Conservation (phyloP, 1,140 invertebrate genomes). For the Solen grandis region DNA sequence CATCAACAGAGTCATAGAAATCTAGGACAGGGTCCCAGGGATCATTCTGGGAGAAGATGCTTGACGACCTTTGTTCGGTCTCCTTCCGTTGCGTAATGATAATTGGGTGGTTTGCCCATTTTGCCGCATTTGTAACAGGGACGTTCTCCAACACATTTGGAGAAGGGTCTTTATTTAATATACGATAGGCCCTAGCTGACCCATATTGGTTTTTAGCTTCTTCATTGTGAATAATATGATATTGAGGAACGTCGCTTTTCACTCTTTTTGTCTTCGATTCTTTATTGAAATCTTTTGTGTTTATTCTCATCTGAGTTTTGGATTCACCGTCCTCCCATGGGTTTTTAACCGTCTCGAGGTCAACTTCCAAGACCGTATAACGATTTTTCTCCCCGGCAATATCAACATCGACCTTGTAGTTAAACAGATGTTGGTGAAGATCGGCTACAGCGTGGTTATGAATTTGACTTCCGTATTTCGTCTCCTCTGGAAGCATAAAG, state of each 20-base stretch:
- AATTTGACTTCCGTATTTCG: constrained; percentile 62
- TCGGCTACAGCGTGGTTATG: constrained; percentile 66
- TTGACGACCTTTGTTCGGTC: constrained; percentile 69
- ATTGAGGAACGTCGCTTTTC: constrained; percentile 35
- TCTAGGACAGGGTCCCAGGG: constrained; percentile 72
- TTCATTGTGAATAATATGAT: constrained; percentile 66
- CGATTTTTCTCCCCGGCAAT: constrained; percentile 66
- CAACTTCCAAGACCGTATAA: constrained; percentile 66
- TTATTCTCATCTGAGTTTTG: constrained; percentile 64
- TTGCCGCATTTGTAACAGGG: constrained; percentile 56
- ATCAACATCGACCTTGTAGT: constrained; percentile 76
- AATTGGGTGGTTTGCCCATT: constrained; percentile 73
- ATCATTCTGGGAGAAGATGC: constrained; percentile 74
- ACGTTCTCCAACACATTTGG: constrained; percentile 64
- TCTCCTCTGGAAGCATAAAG: constrained; percentile 55
- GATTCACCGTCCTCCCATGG: constrained; percentile 57
- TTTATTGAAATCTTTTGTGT: constrained; percentile 43
- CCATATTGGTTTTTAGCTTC: constrained; percentile 61
- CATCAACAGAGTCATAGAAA: constrained; percentile 70
- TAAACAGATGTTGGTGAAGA: constrained; percentile 75
- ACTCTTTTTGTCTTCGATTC: constrained; percentile 54
- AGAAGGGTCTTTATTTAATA: constrained; percentile 64
- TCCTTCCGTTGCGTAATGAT: constrained; percentile 76
- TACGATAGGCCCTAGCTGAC: constrained; percentile 65
- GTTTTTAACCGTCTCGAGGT: constrained; percentile 51